Evolutionary conservation across 2,888 invertebrate species (phyloP).

Genomic region (Tipula helvola): DNA sequence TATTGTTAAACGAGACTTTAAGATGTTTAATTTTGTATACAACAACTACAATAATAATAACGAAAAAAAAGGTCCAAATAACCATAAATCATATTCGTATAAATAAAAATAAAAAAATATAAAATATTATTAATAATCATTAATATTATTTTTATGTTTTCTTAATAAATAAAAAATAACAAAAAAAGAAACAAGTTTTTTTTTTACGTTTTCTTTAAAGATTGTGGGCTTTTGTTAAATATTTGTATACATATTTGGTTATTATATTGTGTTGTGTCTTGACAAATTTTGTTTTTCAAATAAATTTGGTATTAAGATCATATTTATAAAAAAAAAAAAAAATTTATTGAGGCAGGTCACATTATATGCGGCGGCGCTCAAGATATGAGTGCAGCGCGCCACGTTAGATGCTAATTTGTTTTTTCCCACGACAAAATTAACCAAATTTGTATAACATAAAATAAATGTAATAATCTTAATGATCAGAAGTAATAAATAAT

Average conservation of each 20-base stretch:
- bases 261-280: background rate
- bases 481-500: background rate
- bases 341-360: background rate
- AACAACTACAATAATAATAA: background rate
- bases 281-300: background rate
- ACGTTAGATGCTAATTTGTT: background rate
- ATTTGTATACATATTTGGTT: background rate
- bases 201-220: background rate
- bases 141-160: constrained; percentile 4
- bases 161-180: background rate
- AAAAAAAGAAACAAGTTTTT: background rate
- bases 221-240: background rate
- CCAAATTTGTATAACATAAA: background rate
- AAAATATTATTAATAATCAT: background rate
- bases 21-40: background rate
- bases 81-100: background rate
- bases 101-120: background rate
- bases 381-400: background rate
- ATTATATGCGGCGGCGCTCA: background rate
- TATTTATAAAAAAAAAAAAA: background rate
- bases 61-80: background rate
- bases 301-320: background rate
- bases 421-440: background rate
- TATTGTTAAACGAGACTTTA: background rate
- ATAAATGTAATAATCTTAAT: background rate